Conservation (phyloP, 2,888 invertebrate genomes). For the Xylophagus ater region DNA sequence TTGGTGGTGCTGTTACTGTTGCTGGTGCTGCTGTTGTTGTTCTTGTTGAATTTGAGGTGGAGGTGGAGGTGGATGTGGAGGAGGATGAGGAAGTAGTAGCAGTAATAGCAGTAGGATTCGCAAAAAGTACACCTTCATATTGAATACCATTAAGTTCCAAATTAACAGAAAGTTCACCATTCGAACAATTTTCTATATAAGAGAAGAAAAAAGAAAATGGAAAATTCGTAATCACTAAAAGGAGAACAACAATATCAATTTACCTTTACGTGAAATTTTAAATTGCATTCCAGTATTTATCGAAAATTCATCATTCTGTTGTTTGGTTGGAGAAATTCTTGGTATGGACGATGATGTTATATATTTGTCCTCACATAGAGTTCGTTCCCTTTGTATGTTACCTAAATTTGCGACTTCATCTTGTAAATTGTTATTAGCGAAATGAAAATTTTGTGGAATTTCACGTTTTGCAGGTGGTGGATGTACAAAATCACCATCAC, state of each 20-base stretch:
- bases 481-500: conserved; percentile 40
- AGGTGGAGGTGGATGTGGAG: too few species aligned
- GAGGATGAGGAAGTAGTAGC: conserved; percentile 37
- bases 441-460: conserved; percentile 24
- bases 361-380: too few species aligned
- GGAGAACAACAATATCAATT: conserved; percentile 31
- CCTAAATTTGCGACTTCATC: too few species aligned
- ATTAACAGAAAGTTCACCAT: conserved; percentile 83
- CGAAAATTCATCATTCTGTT: conserved; percentile 16
- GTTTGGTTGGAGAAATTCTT: conserved; percentile 19
- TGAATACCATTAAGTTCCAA: conserved; percentile 93
- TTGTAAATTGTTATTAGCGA: too few species aligned
- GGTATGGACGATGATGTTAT: conserved; percentile 22
- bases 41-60: conserved; percentile 28
- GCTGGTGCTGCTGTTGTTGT: conserved; percentile 25
- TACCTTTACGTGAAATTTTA: conserved; percentile 80
- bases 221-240: not conserved
- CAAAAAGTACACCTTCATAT: conserved; percentile 90
- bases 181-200: conserved; percentile 68
- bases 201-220: conserved; percentile 22
- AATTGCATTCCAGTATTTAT: conserved; percentile 43
- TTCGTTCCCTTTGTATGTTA: too few species aligned
- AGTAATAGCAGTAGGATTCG: conserved; percentile 38
- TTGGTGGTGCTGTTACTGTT: conserved; percentile 13
- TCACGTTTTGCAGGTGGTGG: conserved; percentile 52